A percentile compares a stretch with the other conserved stretches of the same genome.
These are phyloP conservation scores for Andrena chrysosceles DNA, from an alignment of 2,888 invertebrate genomes.

Conservation along the genomic window DNA sequence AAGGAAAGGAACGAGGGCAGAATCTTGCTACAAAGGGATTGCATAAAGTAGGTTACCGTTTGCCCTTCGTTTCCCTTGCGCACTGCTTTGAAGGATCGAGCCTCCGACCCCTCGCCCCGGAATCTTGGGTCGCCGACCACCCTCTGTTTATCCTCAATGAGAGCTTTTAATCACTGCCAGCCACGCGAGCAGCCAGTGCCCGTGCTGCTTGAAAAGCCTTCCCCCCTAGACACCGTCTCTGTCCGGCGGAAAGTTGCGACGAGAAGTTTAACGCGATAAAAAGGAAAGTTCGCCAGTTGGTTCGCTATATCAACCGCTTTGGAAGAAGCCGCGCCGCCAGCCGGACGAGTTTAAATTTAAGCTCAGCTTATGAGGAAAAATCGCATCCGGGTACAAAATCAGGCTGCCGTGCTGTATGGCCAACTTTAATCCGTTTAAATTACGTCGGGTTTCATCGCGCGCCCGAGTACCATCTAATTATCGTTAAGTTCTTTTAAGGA, in stretches of 20 bases:
- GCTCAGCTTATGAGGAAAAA: constrained; percentile 52
- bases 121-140: too few relatives aligned
- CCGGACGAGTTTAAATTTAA: constrained; percentile 58
- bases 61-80: too few relatives aligned
- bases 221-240: not conserved
- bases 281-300: constrained; percentile 44
- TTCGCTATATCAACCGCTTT: constrained; percentile 43
- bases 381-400: constrained; percentile 38
- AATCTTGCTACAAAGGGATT: too few relatives aligned
- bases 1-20: too few relatives aligned
- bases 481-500: constrained; percentile 17
- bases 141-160: constrained; percentile 25
- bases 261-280: constrained; percentile 57
- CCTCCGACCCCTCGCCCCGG: too few relatives aligned
- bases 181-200: not conserved
- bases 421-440: constrained; percentile 46
- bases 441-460: constrained; percentile 23
- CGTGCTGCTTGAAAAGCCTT: constrained; percentile 14
- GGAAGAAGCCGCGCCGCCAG: constrained; percentile 30
- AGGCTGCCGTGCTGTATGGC: constrained; percentile 13
- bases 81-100: too few relatives aligned
- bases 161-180: constrained; percentile 24
- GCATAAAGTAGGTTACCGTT: too few relatives aligned
- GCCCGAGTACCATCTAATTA: constrained; percentile 39
- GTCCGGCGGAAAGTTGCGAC: constrained; percentile 34